A percentile compares a stretch with the other conserved stretches of the same genome.
Evolutionary conservation across 1,140 invertebrate species (phyloP).

Genomic region (Heterodera carotae): DNA sequence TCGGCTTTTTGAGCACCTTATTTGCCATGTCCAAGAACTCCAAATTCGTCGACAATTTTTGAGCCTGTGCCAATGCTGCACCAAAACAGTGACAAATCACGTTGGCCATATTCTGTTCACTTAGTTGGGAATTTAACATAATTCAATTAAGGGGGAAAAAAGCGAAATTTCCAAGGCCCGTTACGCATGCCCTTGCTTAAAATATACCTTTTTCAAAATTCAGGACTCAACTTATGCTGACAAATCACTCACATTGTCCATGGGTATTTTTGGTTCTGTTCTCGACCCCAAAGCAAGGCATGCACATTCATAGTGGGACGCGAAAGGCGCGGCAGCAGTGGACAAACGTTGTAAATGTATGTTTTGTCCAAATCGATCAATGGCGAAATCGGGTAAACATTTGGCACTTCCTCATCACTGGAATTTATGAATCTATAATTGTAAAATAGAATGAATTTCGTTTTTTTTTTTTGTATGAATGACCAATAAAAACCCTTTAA

Average conservation of each 20-base stretch:
- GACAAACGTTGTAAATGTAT: slow-evolving; percentile 59
- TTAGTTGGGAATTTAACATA: no score
- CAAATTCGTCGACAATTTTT: slow-evolving; percentile 8
- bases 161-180: slow-evolving; percentile 13
- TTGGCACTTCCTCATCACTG: slow-evolving; percentile 39
- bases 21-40: not conserved
- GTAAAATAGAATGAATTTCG: slow-evolving; percentile 14
- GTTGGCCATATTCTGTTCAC: slow-evolving; percentile 63
- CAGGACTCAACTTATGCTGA: slow-evolving; percentile 33
- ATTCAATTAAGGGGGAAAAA: slow-evolving; percentile 18
- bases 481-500: slow-evolving; percentile 1
- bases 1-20: slow-evolving; percentile 34
- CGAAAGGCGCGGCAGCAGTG: slow-evolving; percentile 43
- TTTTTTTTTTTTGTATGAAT: no score
- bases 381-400: slow-evolving; percentile 59
- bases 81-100: slow-evolving; percentile 58
- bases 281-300: slow-evolving; percentile 48
- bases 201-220: not conserved
- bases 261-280: slow-evolving; percentile 63
- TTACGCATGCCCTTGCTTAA: not conserved
- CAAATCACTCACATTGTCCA: slow-evolving; percentile 55
- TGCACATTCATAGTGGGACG: slow-evolving; percentile 38
- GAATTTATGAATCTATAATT: slow-evolving; percentile 10
- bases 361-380: slow-evolving; percentile 54
- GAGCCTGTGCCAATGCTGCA: slow-evolving; percentile 58